Percentiles rank a stretch among this genome's conserved stretches.
phyloP scores from a whole-genome alignment of 2,888 invertebrate genomes.

The Nycteola revayana region DNA sequence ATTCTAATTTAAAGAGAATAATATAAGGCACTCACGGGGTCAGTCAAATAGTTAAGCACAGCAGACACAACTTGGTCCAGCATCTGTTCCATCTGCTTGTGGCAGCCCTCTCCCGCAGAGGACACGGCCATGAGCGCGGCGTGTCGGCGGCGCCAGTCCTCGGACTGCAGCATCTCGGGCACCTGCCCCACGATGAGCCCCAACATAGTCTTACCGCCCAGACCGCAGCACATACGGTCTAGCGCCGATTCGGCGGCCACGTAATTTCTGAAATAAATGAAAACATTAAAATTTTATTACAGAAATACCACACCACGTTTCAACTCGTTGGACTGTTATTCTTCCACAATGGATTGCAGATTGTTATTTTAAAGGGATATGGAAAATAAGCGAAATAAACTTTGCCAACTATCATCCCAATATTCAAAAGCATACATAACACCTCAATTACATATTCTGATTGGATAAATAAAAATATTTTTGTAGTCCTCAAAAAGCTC shows the following conservation, averaged over 20 bases:
- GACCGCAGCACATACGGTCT: slow-evolving; percentile 98
- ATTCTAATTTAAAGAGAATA: no score
- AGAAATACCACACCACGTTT: neutral
- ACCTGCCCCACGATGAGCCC: slow-evolving; percentile 93
- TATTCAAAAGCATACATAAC: no score
- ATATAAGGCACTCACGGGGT: slow-evolving; percentile 90
- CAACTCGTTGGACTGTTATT: no score
- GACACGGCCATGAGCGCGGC: slow-evolving; percentile 99
- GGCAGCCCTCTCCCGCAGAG: slow-evolving; percentile 98
- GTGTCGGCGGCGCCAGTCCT: slow-evolving; percentile 94
- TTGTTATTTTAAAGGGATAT: no score
- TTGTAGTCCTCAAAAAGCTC: no score
- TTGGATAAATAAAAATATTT: no score
- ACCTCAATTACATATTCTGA: no score
- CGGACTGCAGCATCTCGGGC: slow-evolving; percentile 91
- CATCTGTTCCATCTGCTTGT: slow-evolving; percentile 98
- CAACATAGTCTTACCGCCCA: slow-evolving; percentile 95
- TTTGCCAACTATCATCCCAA: no score
- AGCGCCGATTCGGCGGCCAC: slow-evolving; percentile 98
- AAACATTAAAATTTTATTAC: slow-evolving; percentile 1
- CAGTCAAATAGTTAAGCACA: slow-evolving; percentile 91
- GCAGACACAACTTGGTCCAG: slow-evolving; percentile 96
- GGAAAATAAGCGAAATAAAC: no score
- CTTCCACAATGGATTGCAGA: no score
- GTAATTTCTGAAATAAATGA: slow-evolving; percentile 86